Percentiles rank a stretch among this genome's conserved stretches.
Evolutionary conservation across 2,797 vertebrate genomes (phyloP).

Genomic region (Notamacropus eugenii): DNA sequence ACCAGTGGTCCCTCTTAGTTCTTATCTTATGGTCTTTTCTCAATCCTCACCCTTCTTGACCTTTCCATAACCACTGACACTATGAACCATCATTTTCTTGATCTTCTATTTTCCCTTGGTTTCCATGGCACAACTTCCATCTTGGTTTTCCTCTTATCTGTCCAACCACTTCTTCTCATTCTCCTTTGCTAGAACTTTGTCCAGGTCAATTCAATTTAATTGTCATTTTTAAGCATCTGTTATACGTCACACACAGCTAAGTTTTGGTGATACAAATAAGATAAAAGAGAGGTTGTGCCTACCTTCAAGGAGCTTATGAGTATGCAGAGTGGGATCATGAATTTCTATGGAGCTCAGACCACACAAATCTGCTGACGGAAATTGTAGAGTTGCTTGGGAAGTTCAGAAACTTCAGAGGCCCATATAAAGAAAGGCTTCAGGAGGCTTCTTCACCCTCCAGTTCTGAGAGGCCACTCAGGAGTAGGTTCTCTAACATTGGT

Average conservation of each 20-base stretch:
- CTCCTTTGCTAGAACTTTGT: background rate
- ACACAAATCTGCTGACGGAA: background rate
- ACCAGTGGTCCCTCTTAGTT: background rate
- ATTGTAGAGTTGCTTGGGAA: background rate
- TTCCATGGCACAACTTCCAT: background rate
- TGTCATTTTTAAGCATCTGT: background rate
- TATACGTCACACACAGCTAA: background rate
- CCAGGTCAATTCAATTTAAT: background rate
- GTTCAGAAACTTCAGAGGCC: background rate
- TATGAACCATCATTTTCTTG: background rate
- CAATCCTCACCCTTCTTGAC: background rate
- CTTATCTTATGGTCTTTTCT: background rate
- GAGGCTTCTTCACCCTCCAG: background rate
- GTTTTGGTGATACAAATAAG: background rate
- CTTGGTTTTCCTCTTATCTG: background rate
- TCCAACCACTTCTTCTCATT: background rate
- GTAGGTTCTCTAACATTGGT: background rate
- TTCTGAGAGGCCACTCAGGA: background rate
- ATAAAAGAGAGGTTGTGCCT: background rate
- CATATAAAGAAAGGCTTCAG: background rate
- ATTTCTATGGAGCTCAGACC: background rate
- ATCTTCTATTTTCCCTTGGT: background rate
- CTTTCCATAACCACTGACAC: background rate
- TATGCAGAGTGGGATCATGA: background rate
- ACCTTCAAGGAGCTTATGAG: background rate